Conservation (phyloP, 2,888 invertebrate species). For the Cheilosia urbana region DNA sequence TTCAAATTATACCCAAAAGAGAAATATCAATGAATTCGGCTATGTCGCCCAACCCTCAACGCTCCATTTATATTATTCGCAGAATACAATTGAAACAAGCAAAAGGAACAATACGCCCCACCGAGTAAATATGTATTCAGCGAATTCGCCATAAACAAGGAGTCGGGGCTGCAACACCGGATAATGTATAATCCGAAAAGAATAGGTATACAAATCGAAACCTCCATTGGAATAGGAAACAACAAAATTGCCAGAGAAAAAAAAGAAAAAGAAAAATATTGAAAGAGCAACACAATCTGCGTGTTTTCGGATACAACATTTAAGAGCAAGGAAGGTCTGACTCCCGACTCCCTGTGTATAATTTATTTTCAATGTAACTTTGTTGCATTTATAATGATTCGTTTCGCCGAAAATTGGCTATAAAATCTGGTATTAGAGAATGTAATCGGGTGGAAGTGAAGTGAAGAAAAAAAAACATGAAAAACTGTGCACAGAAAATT, state of each 20-base stretch:
- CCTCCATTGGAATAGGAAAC: not conserved
- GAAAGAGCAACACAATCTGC: not conserved
- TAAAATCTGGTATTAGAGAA: not conserved
- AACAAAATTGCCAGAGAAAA: not conserved
- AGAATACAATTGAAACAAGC: not conserved
- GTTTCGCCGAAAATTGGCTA: not conserved
- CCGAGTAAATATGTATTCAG: conserved; percentile 3
- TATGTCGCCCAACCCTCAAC: not conserved
- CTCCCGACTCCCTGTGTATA: too few species aligned
- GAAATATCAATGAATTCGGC: conserved; percentile 1
- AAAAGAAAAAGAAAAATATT: not conserved
- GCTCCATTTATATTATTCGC: not conserved
- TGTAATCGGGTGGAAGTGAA: not conserved
- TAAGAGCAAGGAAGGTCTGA: not conserved
- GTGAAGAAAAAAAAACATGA: not conserved
- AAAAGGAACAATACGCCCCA: not conserved
- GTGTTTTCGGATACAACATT: not conserved
- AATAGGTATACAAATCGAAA: conserved; percentile 1
- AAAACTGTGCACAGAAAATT: not conserved
- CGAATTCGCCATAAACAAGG: not conserved
- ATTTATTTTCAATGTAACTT: too few species aligned
- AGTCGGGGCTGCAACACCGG: not conserved
- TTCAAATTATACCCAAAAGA: not conserved
- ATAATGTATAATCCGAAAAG: not conserved
- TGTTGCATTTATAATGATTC: conserved; percentile 10